Conservation (phyloP, 2,113 vertebrate genomes). For the Enhydra lutris region DNA sequence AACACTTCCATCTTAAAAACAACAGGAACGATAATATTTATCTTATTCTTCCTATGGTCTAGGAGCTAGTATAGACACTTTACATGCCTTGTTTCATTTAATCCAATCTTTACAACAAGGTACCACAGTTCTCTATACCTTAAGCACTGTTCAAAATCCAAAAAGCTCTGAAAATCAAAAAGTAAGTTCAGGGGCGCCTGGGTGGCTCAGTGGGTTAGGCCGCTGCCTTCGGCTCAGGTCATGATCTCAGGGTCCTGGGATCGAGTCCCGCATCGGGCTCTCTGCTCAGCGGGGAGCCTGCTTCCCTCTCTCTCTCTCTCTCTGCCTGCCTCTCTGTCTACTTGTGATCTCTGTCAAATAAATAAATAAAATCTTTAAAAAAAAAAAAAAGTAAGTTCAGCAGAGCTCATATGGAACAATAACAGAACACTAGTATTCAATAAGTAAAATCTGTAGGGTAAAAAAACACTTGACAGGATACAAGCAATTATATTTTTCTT, state of each 20-base stretch:
- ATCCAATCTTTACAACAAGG: not conserved
- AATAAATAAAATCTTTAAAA: too few relatives aligned
- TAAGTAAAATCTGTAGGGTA: not conserved
- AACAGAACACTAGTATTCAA: not conserved
- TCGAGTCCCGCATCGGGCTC: too few relatives aligned
- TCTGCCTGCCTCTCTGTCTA: too few relatives aligned
- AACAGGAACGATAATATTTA: not conserved
- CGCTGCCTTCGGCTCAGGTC: too few relatives aligned
- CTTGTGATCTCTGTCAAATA: too few relatives aligned
- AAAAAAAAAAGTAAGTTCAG: not conserved
- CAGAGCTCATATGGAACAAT: not conserved
- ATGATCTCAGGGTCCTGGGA: too few relatives aligned
- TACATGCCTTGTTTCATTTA: not conserved
- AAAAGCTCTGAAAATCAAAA: conserved; percentile 13
- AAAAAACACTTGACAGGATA: conserved; percentile 27
- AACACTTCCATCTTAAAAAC: not conserved
- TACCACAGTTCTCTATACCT: not conserved
- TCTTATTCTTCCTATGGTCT: not conserved
- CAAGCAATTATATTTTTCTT: conserved; percentile 1
- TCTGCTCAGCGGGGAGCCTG: too few relatives aligned
- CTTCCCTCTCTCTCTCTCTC: too few relatives aligned
- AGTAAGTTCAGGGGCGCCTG: not conserved
- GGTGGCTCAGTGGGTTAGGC: too few relatives aligned
- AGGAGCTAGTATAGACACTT: not conserved
- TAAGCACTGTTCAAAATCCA: not conserved